Evolutionary conservation across 2,797 vertebrate genomes (phyloP), one percentile per base, ranked within the genome.

Genomic region (Anguilla pacifica): DNA sequence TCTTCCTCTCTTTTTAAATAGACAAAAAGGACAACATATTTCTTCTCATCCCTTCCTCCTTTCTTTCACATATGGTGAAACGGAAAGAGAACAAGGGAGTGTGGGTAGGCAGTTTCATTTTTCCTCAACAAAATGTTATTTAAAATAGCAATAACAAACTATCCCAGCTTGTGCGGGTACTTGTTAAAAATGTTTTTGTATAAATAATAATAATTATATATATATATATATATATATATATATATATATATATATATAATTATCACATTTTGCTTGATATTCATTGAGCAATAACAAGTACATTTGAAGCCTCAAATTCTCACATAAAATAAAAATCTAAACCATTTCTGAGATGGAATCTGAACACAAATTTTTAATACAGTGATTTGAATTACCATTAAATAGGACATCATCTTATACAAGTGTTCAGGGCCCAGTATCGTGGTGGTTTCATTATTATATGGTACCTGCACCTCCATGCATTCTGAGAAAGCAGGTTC

Each of bases 161-260:
- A 89, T 93, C 91, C 90, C 93, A 93, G 95, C 91, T 94, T 93
- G 94, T 94, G 94, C 94, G 93, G 95, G 94, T 94, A 94, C 95
- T 95, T 95, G 95, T 96, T 96, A 96, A 96, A 96, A 96, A 96
- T 93, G 95, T 96, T 94, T 95, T 96, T 93, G 96, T 96, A 88
- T 88, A 88, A 88, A 88, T 88, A 88, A 88, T 88, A 88, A 88
- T 88, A 88, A 88, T 88, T 85, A 85, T 88, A 85, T 85, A 84
- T 84, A 35, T 35, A 83, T 87, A 74, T 87, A 87, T 53, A 35
- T 35, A 35, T 35, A 35, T 35, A n/a, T 85, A 85, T 88, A 85
- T 85, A 84, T 84, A 35, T 35, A 83, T 87, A 74, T 87, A 87
- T 53, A 35, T 35, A 35, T 35, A 35, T 35, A n/a, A n/a, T n/a